Percentiles rank a stretch among this genome's conserved stretches.
Conservation (phyloP, 1,140 invertebrate genomes). For the Dreissena polymorpha region DNA sequence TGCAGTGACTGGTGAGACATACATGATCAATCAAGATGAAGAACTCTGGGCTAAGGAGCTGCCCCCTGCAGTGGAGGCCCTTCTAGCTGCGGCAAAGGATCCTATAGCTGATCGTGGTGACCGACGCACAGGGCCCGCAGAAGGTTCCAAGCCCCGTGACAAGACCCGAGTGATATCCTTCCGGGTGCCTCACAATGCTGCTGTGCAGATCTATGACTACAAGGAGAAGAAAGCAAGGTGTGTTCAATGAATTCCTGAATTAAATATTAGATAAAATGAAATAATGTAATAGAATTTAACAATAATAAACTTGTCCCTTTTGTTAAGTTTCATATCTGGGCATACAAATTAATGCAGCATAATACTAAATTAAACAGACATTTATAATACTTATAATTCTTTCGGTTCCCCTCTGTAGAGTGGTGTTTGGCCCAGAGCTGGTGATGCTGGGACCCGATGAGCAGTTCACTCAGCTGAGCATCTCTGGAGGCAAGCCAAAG, state of each 20-base stretch:
- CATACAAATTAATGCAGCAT: too few relatives aligned
- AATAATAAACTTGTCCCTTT: too few relatives aligned
- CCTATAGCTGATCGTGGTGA: conserved; percentile 79
- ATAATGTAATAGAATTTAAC: too few relatives aligned
- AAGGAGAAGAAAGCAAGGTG: conserved; percentile 81
- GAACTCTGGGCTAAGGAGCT: conserved; percentile 82
- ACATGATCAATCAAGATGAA: conserved; percentile 83
- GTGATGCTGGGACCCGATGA: conserved; percentile 83
- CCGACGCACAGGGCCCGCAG: conserved; percentile 15
- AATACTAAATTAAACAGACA: too few relatives aligned
- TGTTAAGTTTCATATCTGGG: too few relatives aligned
- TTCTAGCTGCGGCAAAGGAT: conserved; percentile 76
- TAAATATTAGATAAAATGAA: too few relatives aligned
- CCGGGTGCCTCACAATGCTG: conserved; percentile 82
- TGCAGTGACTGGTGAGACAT: conserved; percentile 80
- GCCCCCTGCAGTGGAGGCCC: conserved; percentile 78
- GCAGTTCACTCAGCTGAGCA: conserved; percentile 81
- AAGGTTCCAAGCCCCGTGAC: conserved; percentile 66
- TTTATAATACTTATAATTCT: too few relatives aligned
- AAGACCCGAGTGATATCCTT: conserved; percentile 80
- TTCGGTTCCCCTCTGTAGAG: conserved; percentile 68
- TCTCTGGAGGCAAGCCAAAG: conserved; percentile 82
- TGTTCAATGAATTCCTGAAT: too few relatives aligned
- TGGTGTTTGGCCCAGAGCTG: conserved; percentile 82
- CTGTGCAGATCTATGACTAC: conserved; percentile 82